phyloP scores from a whole-genome alignment of 1,140 invertebrate genomes.

The Drosophila pruinosa region DNA sequence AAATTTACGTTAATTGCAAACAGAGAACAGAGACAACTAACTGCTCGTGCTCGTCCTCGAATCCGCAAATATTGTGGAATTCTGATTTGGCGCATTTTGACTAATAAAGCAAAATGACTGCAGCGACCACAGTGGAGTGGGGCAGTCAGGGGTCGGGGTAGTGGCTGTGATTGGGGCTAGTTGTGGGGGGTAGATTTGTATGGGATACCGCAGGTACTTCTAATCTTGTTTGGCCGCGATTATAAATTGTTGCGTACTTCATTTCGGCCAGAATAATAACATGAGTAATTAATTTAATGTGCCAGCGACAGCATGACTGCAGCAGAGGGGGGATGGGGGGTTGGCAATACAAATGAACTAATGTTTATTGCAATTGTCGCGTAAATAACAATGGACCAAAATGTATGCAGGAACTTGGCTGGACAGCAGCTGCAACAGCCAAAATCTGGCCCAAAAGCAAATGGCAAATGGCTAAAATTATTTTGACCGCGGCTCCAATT shows the following conservation, averaged over 20 bases:
- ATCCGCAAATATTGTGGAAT: constrained; percentile 45
- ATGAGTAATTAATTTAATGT: constrained; percentile 82
- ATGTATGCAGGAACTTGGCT: constrained; percentile 47
- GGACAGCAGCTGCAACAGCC: constrained; percentile 29
- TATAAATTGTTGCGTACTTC: constrained; percentile 82
- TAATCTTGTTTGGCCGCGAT: constrained; percentile 78
- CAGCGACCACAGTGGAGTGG: constrained; percentile 27
- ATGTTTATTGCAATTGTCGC: constrained; percentile 81
- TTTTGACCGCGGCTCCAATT: constrained; percentile 62
- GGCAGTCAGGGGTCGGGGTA: background rate
- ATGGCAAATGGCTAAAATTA: constrained; percentile 69
- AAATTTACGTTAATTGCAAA: constrained; percentile 68
- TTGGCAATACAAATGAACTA: constrained; percentile 68
- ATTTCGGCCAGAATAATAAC: constrained; percentile 81
- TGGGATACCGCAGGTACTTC: constrained; percentile 72
- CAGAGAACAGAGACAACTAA: constrained; percentile 26
- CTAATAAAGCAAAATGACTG: constrained; percentile 74
- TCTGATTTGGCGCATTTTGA: constrained; percentile 74
- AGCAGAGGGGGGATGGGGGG: background rate
- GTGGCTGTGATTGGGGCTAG: background rate
- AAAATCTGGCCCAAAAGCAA: constrained; percentile 58
- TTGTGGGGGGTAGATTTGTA: constrained; percentile 8
- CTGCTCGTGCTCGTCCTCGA: too few species aligned
- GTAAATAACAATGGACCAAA: constrained; percentile 65
- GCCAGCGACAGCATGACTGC: constrained; percentile 65